Percentiles rank a stretch among this genome's conserved stretches.
Conservation (phyloP, 2,797 vertebrate genomes). For the Malurus splendens region DNA sequence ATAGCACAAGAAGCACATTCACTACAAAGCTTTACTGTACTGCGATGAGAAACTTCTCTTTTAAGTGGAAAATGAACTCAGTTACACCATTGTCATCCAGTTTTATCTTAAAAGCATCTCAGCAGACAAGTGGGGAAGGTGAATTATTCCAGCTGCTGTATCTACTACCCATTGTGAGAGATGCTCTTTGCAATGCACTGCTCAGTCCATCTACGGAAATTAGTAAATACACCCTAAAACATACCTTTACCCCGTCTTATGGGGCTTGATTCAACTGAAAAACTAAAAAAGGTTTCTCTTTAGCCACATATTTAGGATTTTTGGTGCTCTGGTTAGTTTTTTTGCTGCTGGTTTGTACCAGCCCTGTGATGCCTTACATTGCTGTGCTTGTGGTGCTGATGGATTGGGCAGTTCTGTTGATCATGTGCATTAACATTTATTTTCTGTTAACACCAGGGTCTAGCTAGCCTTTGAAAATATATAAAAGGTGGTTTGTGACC, state of each 20-base stretch:
- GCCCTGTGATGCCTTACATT: neutral
- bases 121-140: neutral
- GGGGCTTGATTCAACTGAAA: neutral
- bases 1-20: neutral
- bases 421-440: neutral
- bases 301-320: rapidly evolving
- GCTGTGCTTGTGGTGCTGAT: neutral
- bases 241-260: rapidly evolving
- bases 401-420: neutral
- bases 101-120: constrained; percentile 32
- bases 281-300: neutral
- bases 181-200: neutral
- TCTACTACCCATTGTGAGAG: neutral
- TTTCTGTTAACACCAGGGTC: neutral
- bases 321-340: neutral
- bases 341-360: neutral
- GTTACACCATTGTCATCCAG: neutral
- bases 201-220: neutral
- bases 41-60: neutral
- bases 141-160: neutral
- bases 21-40: neutral
- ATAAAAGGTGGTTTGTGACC: neutral
- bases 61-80: constrained; percentile 23
- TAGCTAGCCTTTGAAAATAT: neutral
- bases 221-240: neutral